These are phyloP conservation scores for Megaptera novaeangliae DNA, from an alignment of 2,113 vertebrate species.

Conservation along the genomic window DNA sequence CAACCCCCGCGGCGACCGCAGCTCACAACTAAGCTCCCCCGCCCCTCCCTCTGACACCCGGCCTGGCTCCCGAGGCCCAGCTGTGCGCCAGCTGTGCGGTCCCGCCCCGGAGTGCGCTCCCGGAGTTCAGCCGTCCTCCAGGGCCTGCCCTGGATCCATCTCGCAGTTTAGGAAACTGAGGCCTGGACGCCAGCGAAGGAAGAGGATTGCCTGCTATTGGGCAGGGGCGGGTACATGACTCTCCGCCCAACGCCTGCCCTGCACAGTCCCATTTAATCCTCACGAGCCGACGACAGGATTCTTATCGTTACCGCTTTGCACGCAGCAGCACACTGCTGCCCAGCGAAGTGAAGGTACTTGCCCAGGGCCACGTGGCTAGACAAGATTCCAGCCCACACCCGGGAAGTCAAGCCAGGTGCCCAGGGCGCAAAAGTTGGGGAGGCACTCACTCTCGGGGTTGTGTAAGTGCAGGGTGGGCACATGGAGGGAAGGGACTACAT, in stretches of 20 bases:
- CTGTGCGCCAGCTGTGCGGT: not conserved
- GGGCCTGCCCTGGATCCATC: not conserved
- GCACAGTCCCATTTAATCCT: fast-evolving
- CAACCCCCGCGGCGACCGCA: not conserved
- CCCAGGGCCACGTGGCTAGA: not conserved
- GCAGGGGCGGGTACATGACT: not conserved
- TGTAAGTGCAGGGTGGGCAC: not conserved
- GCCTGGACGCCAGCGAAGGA: not conserved
- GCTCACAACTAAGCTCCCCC: fast-evolving
- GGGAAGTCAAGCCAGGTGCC: fast-evolving
- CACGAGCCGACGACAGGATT: fast-evolving
- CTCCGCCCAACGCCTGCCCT: fast-evolving
- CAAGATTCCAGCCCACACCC: too few relatives aligned
- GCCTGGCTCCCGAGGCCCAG: not conserved
- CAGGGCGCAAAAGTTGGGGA: not conserved
- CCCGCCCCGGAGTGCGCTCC: fast-evolving
- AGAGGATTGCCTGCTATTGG: fast-evolving
- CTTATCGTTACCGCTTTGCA: fast-evolving
- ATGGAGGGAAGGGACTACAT: too few relatives aligned
- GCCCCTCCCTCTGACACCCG: not conserved
- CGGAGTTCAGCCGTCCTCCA: fast-evolving
- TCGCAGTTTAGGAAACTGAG: not conserved
- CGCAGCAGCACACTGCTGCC: fast-evolving
- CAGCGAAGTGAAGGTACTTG: too few relatives aligned
- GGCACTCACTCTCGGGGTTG: fast-evolving